Base-by-base conservation (phyloP, 2,113 vertebrate species). In the Calidris pugnax region DNA sequence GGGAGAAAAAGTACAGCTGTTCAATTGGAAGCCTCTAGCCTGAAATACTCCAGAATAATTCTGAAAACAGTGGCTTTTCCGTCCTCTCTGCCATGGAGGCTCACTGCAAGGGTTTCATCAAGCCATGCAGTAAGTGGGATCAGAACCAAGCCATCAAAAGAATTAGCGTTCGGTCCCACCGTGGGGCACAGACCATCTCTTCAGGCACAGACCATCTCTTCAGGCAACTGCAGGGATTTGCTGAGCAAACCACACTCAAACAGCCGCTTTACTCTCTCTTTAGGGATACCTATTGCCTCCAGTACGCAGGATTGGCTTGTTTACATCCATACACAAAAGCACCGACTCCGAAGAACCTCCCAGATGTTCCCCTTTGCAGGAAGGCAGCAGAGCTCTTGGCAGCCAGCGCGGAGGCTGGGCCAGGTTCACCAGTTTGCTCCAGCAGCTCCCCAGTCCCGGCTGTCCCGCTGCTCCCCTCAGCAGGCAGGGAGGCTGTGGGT, bases 201-300 rank as follows among this genome's bases (percentile, higher is more conserved):
- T 0, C 0, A 23, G 0, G 55, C 69, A 59, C 20, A 62, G 69
- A 69, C 27, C 35, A 32, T 9, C 35, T 59, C 47, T 10, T 0
- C 0, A 23, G 64, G n/a, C 50, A 77, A 8, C 6, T 4, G 57
- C 20, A 18, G 53, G 30, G 30, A 35, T 39, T 11, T 47, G 50
- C 82, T 41, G 1, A 48, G 71, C 6, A 41, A 71, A n/a, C 16
- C 7, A 6, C 1, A 0, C 9, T n/a, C 10, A 8, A 66, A 22
- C 4, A 68, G 62, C 15, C 12, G 13, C 50, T 9, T 7, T 0
- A 22, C 37, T 6, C 48, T 6, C 53, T 47, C 43, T 45, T 3
- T 2, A 11, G 69, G n/a, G n/a, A 7, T 2, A 23, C 73, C 57
- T 2, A 12, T 7, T 19, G 80, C 24, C 72, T 68, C 26, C 48